Percentiles rank a stretch among this genome's conserved stretches.
Conservation (phyloP, 2,113 vertebrate species). For the Gallinago media region DNA sequence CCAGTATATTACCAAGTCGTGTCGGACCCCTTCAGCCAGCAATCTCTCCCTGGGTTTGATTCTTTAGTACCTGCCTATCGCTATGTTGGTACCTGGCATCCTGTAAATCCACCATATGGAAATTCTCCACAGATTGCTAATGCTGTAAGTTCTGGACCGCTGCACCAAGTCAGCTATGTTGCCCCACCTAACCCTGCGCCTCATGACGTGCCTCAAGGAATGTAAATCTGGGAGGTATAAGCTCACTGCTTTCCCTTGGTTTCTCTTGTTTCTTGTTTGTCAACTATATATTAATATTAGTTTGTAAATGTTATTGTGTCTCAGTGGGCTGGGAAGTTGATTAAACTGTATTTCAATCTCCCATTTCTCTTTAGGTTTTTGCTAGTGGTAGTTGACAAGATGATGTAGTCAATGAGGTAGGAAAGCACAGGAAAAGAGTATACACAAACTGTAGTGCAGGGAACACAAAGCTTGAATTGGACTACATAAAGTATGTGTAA, state of each 20-base stretch:
- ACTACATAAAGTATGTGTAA: neutral
- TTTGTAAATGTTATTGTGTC: neutral
- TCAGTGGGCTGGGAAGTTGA: neutral
- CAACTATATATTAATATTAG: neutral
- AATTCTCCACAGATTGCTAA: constrained; percentile 59
- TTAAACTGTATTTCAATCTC: neutral
- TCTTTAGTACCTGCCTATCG: constrained; percentile 80
- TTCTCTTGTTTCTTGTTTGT: neutral
- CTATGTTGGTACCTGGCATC: constrained; percentile 77
- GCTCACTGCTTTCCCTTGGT: neutral
- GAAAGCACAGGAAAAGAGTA: neutral
- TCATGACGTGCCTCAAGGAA: constrained; percentile 83
- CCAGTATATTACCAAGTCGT: constrained; percentile 82
- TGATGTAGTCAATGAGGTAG: neutral
- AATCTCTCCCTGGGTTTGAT: constrained; percentile 82
- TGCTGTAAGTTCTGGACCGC: constrained; percentile 73
- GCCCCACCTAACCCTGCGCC: constrained; percentile 76
- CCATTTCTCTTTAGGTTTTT: constrained; percentile 52
- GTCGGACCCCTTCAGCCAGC: constrained; percentile 80
- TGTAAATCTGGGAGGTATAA: constrained; percentile 61
- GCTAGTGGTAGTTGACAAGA: neutral
- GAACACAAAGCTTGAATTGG: neutral
- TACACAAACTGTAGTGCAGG: neutral
- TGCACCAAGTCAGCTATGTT: constrained; percentile 81
- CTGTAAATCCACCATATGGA: constrained; percentile 71